A percentile compares a stretch with the other conserved stretches of the same genome.
Evolutionary conservation across 2,888 invertebrate genomes (phyloP).

Genomic region (Pollenia labialis): DNA sequence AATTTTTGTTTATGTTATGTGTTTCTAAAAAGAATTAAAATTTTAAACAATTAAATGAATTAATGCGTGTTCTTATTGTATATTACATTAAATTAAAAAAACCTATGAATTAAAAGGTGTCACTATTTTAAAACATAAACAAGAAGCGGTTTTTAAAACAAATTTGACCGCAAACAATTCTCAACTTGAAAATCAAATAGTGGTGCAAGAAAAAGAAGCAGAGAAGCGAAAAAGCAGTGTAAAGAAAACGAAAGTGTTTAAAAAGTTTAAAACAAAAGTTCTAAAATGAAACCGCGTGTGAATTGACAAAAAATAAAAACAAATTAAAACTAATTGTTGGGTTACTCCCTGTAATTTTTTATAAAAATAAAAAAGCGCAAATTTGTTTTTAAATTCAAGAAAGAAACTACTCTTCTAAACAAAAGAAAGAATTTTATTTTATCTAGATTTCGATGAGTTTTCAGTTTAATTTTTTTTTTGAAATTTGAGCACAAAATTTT

Average conservation of each 20-base stretch:
- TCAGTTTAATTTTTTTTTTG: constrained; percentile 9
- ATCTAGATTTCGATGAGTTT: constrained; percentile 44
- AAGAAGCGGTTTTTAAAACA: constrained; percentile 48
- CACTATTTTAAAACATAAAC: neutral
- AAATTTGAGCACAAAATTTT: constrained; percentile 41
- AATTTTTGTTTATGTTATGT: neutral
- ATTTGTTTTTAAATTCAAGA: neutral
- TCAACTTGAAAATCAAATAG: constrained; percentile 11
- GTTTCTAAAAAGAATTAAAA: too few relatives aligned
- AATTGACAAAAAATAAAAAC: neutral
- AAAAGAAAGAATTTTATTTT: constrained; percentile 9
- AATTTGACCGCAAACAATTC: constrained; percentile 21
- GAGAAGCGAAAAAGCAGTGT: constrained; percentile 10
- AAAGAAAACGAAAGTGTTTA: constrained; percentile 63
- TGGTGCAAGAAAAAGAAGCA: constrained; percentile 17
- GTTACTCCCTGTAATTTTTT: neutral
- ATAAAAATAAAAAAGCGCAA: neutral
- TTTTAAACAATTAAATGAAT: neutral
- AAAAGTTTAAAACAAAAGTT: neutral
- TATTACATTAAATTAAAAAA: neutral
- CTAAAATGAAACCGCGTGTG: constrained; percentile 30
- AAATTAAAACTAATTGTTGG: neutral
- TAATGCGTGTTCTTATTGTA: neutral
- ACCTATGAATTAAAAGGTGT: constrained; percentile 5
- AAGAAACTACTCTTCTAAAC: constrained; percentile 22